Conservation (phyloP, 2,797 vertebrate genomes). For the Lithobates sylvaticus region DNA sequence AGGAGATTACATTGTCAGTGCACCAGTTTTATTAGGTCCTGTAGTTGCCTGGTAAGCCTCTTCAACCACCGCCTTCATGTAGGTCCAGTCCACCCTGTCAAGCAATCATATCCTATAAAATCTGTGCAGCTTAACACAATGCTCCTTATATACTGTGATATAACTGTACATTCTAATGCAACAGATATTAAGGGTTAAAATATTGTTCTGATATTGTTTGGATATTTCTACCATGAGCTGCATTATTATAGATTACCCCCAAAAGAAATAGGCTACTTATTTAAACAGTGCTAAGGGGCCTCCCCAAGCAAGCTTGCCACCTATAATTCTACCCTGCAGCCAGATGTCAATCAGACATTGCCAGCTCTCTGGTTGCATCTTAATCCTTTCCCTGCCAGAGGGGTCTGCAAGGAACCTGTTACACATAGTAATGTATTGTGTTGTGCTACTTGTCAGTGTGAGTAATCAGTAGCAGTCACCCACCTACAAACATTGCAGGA, state of each 20-base stretch:
- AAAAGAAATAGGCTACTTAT: slow-evolving; percentile 41
- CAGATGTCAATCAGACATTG: slow-evolving; percentile 55
- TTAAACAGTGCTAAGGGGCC: slow-evolving; percentile 57
- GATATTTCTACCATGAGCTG: slow-evolving; percentile 12
- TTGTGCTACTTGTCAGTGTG: slow-evolving; percentile 8
- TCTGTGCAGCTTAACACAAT: too few species aligned
- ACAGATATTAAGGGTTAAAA: slow-evolving; percentile 35
- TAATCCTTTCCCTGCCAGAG: slow-evolving; percentile 56
- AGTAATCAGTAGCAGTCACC: neutral
- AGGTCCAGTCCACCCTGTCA: too few species aligned
- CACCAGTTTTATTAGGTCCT: too few species aligned
- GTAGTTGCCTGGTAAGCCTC: too few species aligned
- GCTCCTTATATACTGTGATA: too few species aligned
- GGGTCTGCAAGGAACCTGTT: slow-evolving; percentile 42
- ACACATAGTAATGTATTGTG: slow-evolving; percentile 31
- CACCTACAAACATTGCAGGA: slow-evolving; percentile 16
- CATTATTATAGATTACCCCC: slow-evolving; percentile 44
- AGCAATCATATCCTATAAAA: too few species aligned
- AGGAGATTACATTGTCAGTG: too few species aligned
- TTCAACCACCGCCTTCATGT: too few species aligned
- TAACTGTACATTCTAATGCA: neutral
- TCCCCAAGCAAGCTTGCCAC: slow-evolving; percentile 47
- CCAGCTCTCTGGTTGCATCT: slow-evolving; percentile 48
- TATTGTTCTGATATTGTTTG: neutral
- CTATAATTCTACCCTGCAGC: slow-evolving; percentile 48